Evolutionary conservation across 2,888 invertebrate species (phyloP).

Genomic region (Apodemia duryi): DNA sequence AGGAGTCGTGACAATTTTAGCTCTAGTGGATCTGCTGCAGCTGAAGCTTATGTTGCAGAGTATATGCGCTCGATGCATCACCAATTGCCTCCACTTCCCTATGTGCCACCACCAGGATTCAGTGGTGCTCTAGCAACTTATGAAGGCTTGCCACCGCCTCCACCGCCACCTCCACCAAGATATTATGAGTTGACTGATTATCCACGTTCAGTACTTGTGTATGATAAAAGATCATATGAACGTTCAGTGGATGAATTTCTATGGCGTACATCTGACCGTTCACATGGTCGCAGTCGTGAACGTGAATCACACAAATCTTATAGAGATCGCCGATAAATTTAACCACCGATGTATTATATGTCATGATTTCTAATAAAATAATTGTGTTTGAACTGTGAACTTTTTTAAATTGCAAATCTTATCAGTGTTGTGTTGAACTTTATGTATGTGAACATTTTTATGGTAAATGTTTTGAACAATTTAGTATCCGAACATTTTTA

Average conservation of each 20-base stretch:
- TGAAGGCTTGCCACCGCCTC: constrained; percentile 85
- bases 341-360: constrained; percentile 63
- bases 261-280: constrained; percentile 87
- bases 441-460: constrained; percentile 35
- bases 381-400: constrained; percentile 76
- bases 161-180: constrained; percentile 83
- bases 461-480: constrained; percentile 31
- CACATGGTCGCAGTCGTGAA: constrained; percentile 79
- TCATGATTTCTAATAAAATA: constrained; percentile 62
- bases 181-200: constrained; percentile 87
- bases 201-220: constrained; percentile 80
- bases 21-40: constrained; percentile 77
- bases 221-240: constrained; percentile 91
- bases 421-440: constrained; percentile 66
- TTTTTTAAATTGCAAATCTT: constrained; percentile 63
- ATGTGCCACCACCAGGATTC: constrained; percentile 82
- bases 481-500: constrained; percentile 18
- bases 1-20: constrained; percentile 66
- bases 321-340: constrained; percentile 78
- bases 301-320: constrained; percentile 80
- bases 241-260: constrained; percentile 92
- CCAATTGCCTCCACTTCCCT: constrained; percentile 90
- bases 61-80: constrained; percentile 94
- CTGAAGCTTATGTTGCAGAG: constrained; percentile 93
- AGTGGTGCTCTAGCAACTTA: constrained; percentile 73